These are phyloP conservation scores for Melinaea menophilus DNA, from an alignment of 2,888 invertebrate genomes.

Conservation along the genomic window DNA sequence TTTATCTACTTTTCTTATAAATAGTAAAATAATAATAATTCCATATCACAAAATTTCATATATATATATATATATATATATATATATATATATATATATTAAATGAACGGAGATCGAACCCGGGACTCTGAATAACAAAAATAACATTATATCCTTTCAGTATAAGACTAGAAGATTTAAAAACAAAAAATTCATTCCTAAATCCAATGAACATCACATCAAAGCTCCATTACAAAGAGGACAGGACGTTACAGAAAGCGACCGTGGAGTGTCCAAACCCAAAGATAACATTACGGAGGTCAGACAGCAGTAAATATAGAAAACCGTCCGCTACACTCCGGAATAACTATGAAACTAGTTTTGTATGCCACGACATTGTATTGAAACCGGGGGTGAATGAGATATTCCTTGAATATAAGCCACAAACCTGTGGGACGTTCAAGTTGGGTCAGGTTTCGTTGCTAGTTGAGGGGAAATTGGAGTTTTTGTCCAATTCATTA, in stretches of 20 bases:
- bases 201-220: slow-evolving; percentile 81
- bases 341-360: slow-evolving; percentile 80
- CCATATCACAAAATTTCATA: too few species aligned
- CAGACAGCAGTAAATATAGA: slow-evolving; percentile 84
- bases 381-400: slow-evolving; percentile 83
- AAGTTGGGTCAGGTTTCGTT: slow-evolving; percentile 84
- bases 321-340: slow-evolving; percentile 82
- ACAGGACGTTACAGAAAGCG: slow-evolving; percentile 86
- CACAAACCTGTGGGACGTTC: slow-evolving; percentile 83
- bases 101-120: background rate
- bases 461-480: slow-evolving; percentile 80
- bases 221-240: slow-evolving; percentile 88
- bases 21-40: too few species aligned
- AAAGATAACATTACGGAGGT: slow-evolving; percentile 81
- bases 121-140: too few species aligned
- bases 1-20: background rate
- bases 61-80: background rate
- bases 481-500: slow-evolving; percentile 83
- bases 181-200: slow-evolving; percentile 78
- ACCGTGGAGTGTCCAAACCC: slow-evolving; percentile 84
- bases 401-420: slow-evolving; percentile 78
- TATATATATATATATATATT: background rate
- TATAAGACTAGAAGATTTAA: slow-evolving; percentile 79
- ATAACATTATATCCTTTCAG: slow-evolving; percentile 46
- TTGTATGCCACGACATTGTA: slow-evolving; percentile 69